Conservation (phyloP, 92 coral and sea anemone species). For the Scolanthus callimorphus region DNA sequence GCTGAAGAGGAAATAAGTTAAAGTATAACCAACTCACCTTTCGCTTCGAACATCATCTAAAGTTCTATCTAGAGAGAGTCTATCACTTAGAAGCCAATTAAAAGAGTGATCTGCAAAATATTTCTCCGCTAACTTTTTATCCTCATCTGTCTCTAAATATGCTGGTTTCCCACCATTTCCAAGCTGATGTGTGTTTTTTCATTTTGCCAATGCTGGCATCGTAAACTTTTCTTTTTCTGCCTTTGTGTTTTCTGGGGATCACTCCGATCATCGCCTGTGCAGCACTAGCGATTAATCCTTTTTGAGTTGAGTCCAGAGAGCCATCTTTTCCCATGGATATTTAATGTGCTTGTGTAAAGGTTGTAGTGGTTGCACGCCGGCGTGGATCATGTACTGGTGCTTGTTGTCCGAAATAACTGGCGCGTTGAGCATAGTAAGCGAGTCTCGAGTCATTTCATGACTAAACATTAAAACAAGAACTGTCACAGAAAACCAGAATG, state of each 20-base stretch:
- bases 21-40: slow-evolving; percentile 81
- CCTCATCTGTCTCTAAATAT: slow-evolving; percentile 66
- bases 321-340: slow-evolving; percentile 84
- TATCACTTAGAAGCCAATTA: slow-evolving; percentile 96
- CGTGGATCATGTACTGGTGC: slow-evolving; percentile 84
- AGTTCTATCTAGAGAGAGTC: slow-evolving; percentile 86
- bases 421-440: slow-evolving; percentile 89
- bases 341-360: slow-evolving; percentile 87
- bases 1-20: too few species aligned
- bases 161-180: slow-evolving; percentile 95
- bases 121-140: slow-evolving; percentile 84
- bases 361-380: slow-evolving; percentile 84
- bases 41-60: slow-evolving; percentile 86
- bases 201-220: slow-evolving; percentile 83
- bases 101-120: slow-evolving; percentile 90
- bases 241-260: slow-evolving; percentile 58
- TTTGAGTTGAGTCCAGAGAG: slow-evolving; percentile 4
- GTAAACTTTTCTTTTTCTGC: slow-evolving; percentile 55
- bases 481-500: slow-evolving; percentile 97
- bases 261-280: slow-evolving; percentile 71
- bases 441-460: slow-evolving; percentile 87
- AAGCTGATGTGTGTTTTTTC: slow-evolving; percentile 67
- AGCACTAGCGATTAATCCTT: slow-evolving; percentile 59
- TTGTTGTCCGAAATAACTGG: slow-evolving; percentile 65
- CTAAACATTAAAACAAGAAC: slow-evolving; percentile 85